phyloP scores from a whole-genome alignment of 2,888 invertebrate species.

The Ochlodes sylvanus region DNA sequence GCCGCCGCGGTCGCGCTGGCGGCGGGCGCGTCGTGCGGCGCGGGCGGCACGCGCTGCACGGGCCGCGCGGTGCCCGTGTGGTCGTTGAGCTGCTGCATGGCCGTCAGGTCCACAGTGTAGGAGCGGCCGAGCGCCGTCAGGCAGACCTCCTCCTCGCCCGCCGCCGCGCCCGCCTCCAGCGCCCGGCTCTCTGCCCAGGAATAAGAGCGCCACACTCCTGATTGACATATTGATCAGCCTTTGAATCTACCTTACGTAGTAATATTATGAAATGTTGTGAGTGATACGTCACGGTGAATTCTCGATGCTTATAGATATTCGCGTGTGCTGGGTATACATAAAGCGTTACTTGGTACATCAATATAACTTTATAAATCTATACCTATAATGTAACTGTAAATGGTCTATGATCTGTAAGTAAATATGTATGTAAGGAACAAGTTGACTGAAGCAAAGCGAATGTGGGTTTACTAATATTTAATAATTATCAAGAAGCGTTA shows the following conservation, averaged over 20 bases:
- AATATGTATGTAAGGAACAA: no score
- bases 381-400: no score
- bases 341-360: no score
- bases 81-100: conserved; percentile 99
- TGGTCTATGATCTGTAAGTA: no score
- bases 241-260: conserved; percentile 27
- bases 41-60: conserved; percentile 92
- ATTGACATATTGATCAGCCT: conserved; percentile 37
- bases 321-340: neutral
- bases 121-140: conserved; percentile 96
- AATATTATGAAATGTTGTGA: neutral
- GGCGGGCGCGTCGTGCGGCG: conserved; percentile 44
- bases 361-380: no score
- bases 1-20: conserved; percentile 47
- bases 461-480: no score
- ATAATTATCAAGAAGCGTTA: no score
- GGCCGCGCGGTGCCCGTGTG: conserved; percentile 97
- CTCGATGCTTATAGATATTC: neutral
- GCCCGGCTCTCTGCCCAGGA: conserved; percentile 96
- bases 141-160: conserved; percentile 97
- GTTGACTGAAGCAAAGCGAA: no score
- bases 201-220: conserved; percentile 95
- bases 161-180: conserved; percentile 97
- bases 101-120: conserved; percentile 97
- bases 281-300: neutral